Percentiles rank a stretch among this genome's conserved stretches.
These are phyloP conservation scores for Pachycephus smyrnensis DNA, from an alignment of 2,888 invertebrate species.

Conservation along the genomic window DNA sequence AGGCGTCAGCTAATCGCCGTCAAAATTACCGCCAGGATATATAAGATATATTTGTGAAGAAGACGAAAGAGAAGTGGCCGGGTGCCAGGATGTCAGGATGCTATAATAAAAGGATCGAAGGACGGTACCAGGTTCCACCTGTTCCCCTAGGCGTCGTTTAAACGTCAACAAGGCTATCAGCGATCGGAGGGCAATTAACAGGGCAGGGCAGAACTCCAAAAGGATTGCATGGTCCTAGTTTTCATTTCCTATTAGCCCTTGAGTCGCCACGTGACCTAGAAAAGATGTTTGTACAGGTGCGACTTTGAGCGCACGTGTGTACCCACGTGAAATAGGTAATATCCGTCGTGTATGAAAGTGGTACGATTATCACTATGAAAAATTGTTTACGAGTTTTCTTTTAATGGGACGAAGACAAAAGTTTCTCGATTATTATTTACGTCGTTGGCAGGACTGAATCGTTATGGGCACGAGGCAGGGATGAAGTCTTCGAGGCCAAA, in stretches of 20 bases:
- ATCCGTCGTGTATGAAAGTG: no score
- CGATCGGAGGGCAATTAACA: neutral
- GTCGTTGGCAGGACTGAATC: neutral
- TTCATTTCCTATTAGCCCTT: constrained; percentile 7
- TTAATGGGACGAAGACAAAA: no score
- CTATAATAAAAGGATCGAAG: neutral
- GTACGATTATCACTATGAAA: no score
- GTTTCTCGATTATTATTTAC: neutral
- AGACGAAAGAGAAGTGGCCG: no score
- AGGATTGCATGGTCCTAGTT: neutral
- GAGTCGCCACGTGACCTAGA: constrained; percentile 2
- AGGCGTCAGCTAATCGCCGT: neutral
- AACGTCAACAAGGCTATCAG: neutral
- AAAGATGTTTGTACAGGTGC: neutral
- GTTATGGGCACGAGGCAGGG: no score
- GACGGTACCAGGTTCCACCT: constrained; percentile 3
- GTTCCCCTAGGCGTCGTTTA: neutral
- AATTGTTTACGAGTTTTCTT: no score
- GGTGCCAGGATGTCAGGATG: no score
- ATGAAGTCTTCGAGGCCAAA: neutral
- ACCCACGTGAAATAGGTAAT: no score
- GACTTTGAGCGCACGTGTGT: no score
- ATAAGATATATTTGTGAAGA: no score
- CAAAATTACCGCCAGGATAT: neutral
- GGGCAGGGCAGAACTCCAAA: neutral